Base-by-base conservation (phyloP, 2,113 vertebrate species). In the Toxostoma redivivum region DNA sequence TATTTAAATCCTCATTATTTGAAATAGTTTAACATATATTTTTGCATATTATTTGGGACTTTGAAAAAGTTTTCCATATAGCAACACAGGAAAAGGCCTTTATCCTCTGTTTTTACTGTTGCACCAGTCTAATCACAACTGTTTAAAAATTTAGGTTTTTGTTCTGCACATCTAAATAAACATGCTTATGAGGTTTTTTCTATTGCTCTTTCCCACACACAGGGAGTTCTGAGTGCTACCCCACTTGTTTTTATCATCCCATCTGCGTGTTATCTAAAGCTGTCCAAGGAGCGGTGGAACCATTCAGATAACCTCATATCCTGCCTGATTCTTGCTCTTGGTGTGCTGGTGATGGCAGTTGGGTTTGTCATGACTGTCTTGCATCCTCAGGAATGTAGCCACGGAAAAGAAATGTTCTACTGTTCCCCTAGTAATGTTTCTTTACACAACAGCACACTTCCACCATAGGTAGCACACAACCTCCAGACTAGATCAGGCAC, bases 161-260 rank as follows among this genome's bases (percentile, higher is more conserved):
- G 23, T 85, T 79, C 23, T 92, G 76, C 45, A 30, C 5, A 31
- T 90, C 27, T 72, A 81, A 77, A 58, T 82, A 54, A 47, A 50
- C 11, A 23, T 62, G 10, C 85, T 95, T 73, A 91, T 58, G 9
- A 76, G 37, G 1, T 17, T 82, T 90, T 71, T n/a, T 87, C 56
- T 89, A 3, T 79, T 97, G 77, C 96, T 97, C 37, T 92, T 96
- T 93, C 95, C 57, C 70, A 45, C 42, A 90, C 35, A 31, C 97
- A 99, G 99, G 99, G 99, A 47, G 98, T 98, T 66, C 89, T 99
- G 92, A 99, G 98, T 66, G 99, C 99, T 20, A 98, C 98, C 15
- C 99, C 99, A 2, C 97, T 99, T 65, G 98, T 99, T 97, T 99
- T 99, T 98, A 99, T 99, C 97, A 98, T 99, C 50, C 99, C 99